These are phyloP conservation scores for Hyperoplus lanceolatus DNA, from an alignment of 2,797 vertebrate genomes.

Conservation along the genomic window DNA sequence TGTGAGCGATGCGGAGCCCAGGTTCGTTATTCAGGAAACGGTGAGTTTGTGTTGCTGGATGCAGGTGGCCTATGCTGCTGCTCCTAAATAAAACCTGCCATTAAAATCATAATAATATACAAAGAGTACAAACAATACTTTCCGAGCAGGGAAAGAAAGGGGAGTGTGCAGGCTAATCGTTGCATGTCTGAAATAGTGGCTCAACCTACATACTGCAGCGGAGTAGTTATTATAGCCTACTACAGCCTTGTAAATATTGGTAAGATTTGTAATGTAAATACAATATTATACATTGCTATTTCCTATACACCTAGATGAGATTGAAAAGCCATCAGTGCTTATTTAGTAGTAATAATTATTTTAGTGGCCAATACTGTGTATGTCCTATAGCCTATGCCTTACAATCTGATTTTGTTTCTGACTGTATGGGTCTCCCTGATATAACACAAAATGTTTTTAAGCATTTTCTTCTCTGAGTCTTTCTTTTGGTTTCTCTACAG, in stretches of 20 bases:
- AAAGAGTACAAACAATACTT: too few species aligned
- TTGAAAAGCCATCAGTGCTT: background rate
- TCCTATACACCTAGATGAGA: too few species aligned
- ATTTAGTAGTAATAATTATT: too few species aligned
- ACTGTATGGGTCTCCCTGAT: background rate
- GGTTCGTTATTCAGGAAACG: conserved; percentile 92
- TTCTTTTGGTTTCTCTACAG: conserved; percentile 71
- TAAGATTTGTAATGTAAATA: background rate
- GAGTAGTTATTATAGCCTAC: background rate
- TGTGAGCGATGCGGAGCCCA: conserved; percentile 84
- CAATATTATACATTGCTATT: too few species aligned
- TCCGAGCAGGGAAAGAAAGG: background rate
- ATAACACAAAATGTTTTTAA: background rate
- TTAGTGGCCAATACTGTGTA: too few species aligned
- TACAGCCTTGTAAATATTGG: background rate
- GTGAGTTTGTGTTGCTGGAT: conserved; percentile 78
- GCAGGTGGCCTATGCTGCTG: background rate
- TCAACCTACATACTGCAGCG: conserved; percentile 8
- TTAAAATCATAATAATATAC: too few species aligned
- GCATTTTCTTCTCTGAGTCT: background rate
- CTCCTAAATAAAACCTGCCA: too few species aligned
- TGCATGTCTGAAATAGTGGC: background rate
- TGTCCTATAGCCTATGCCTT: too few species aligned
- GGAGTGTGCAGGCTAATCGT: too few species aligned
- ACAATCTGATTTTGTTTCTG: background rate